Evolutionary conservation across 53 echinoderm and acorn worm species (phyloP).

Genomic region (Henricia sp.): DNA sequence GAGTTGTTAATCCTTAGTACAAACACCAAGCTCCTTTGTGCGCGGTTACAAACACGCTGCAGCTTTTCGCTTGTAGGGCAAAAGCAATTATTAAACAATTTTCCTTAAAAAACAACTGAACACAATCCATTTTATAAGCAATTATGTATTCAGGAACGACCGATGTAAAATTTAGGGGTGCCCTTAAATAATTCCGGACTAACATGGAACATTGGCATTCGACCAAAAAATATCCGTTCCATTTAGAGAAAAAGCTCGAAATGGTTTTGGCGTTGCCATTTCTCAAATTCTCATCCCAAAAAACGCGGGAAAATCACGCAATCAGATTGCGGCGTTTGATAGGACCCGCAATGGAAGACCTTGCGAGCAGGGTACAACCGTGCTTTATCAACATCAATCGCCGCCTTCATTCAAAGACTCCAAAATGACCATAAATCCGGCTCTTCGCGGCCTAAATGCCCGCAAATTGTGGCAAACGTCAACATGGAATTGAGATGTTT

Average conservation of each 20-base stretch:
- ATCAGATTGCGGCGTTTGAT: background rate
- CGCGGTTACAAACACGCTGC: background rate
- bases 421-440: constrained; percentile 38
- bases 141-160: too few relatives aligned
- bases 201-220: too few relatives aligned
- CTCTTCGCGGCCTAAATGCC: constrained; percentile 18
- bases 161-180: too few relatives aligned
- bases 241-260: too few relatives aligned
- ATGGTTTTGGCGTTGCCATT: background rate
- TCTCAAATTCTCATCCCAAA: background rate
- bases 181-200: too few relatives aligned
- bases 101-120: background rate
- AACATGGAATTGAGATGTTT: constrained; percentile 6
- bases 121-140: background rate
- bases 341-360: background rate
- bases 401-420: background rate
- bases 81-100: background rate
- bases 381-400: constrained; percentile 29
- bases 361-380: background rate
- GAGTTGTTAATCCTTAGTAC: background rate
- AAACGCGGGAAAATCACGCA: background rate
- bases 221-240: background rate
- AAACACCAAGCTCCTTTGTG: background rate
- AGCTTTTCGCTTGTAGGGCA: background rate
- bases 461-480: constrained; percentile 1